A percentile compares a stretch with the other conserved stretches of the same genome.
Conservation (phyloP, 2,888 invertebrate genomes). For the Drepanosiphum platanoidis region DNA sequence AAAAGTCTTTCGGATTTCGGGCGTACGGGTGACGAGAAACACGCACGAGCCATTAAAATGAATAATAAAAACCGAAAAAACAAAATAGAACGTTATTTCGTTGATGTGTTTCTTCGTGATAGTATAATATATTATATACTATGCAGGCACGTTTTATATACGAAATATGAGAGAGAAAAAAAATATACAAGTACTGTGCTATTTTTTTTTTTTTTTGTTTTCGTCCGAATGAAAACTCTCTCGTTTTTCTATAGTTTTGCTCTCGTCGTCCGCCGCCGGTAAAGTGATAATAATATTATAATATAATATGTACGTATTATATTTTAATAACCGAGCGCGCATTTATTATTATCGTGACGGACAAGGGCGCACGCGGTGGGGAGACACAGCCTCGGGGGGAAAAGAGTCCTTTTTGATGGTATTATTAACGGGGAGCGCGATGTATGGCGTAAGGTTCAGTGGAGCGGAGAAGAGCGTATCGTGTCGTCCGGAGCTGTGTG, state of each 20-base stretch:
- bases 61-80: conserved; percentile 5
- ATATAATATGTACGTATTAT: no score
- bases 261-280: background rate
- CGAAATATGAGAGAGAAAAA: no score
- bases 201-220: background rate
- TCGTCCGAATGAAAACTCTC: background rate
- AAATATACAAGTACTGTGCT: background rate
- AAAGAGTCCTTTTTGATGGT: conserved; percentile 18
- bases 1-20: background rate
- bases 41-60: conserved; percentile 20
- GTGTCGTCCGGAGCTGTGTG: conserved; percentile 1
- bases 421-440: background rate
- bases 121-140: conserved; percentile 5
- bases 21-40: background rate
- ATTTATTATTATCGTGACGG: background rate
- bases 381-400: background rate
- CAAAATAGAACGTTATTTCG: background rate
- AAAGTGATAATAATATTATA: background rate
- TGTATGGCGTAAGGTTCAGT: background rate
- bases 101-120: background rate
- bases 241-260: background rate
- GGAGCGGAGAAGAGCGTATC: background rate
- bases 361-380: background rate
- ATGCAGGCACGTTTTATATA: background rate
- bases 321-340: background rate